These are phyloP conservation scores for Chloropsis cyanopogon DNA, from an alignment of 2,113 vertebrate species.

Conservation along the genomic window DNA sequence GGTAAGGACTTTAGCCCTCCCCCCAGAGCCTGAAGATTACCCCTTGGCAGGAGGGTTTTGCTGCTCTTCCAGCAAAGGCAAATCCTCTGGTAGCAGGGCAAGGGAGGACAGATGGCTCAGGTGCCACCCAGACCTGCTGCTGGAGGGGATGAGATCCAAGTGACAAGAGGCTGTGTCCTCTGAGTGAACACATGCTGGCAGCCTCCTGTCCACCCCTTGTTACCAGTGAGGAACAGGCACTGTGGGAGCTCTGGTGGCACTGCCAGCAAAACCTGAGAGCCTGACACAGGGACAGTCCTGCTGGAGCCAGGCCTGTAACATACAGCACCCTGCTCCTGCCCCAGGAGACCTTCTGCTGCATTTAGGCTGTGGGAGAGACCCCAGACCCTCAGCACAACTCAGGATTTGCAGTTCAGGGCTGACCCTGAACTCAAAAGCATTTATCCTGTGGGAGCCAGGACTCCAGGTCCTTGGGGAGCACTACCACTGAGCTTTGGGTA, in stretches of 20 bases:
- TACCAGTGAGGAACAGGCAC: background rate
- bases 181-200: rapidly evolving
- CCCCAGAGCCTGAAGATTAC: background rate
- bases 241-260: background rate
- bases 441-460: background rate
- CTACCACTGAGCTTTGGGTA: background rate
- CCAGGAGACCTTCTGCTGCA: background rate
- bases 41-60: background rate
- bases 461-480: rapidly evolving
- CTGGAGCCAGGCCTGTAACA: background rate
- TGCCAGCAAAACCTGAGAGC: background rate
- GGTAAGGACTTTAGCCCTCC: background rate
- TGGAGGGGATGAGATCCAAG: background rate
- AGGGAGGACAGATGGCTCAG: background rate
- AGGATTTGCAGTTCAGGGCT: background rate
- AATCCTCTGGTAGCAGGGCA: background rate
- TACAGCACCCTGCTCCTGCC: background rate
- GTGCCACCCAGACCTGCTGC: background rate
- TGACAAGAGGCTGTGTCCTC: background rate
- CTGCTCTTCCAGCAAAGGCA: background rate
- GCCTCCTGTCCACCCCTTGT: background rate
- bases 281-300: background rate
- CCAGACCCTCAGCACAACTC: background rate
- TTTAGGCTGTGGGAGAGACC: background rate
- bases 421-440: background rate